phyloP scores from a whole-genome alignment of 2,888 invertebrate genomes.

The Apotomis turbidana region DNA sequence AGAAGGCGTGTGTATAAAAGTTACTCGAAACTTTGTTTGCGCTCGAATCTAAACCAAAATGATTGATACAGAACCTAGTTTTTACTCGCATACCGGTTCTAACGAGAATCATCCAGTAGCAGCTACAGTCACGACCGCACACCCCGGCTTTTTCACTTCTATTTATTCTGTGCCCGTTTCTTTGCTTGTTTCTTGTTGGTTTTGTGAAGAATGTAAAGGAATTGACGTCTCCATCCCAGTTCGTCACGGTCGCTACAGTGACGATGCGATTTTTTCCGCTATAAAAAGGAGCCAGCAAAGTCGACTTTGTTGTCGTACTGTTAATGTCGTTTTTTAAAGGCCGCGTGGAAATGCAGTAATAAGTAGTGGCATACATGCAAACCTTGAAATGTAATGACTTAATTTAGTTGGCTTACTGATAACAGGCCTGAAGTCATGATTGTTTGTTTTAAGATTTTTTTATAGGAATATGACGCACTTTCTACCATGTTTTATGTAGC shows the following conservation, averaged over 20 bases:
- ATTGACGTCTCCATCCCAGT: slow-evolving; percentile 43
- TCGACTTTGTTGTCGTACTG: background rate
- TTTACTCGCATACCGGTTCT: slow-evolving; percentile 18
- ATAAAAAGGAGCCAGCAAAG: slow-evolving; percentile 21
- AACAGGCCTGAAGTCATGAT: background rate
- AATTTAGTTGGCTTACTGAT: slow-evolving; percentile 3
- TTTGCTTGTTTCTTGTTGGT: slow-evolving; percentile 43
- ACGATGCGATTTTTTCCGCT: slow-evolving; percentile 42
- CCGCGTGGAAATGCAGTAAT: background rate
- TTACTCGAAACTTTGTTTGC: background rate
- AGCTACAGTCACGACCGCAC: slow-evolving; percentile 43
- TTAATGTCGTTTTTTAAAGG: background rate
- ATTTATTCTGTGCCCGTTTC: slow-evolving; percentile 36
- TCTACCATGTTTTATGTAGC: too few relatives aligned
- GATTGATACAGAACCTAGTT: slow-evolving; percentile 23
- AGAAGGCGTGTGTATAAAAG: background rate
- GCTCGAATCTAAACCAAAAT: slow-evolving; percentile 3
- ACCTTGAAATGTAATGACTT: slow-evolving; percentile 34
- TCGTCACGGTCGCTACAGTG: slow-evolving; percentile 41
- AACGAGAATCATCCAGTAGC: slow-evolving; percentile 40
- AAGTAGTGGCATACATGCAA: slow-evolving; percentile 34
- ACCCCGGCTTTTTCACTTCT: slow-evolving; percentile 34
- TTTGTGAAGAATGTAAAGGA: slow-evolving; percentile 42
- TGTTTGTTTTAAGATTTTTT: background rate
- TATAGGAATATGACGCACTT: too few relatives aligned